Conservation (phyloP, 1,140 invertebrate genomes). For the Agraylea sexmaculata region DNA sequence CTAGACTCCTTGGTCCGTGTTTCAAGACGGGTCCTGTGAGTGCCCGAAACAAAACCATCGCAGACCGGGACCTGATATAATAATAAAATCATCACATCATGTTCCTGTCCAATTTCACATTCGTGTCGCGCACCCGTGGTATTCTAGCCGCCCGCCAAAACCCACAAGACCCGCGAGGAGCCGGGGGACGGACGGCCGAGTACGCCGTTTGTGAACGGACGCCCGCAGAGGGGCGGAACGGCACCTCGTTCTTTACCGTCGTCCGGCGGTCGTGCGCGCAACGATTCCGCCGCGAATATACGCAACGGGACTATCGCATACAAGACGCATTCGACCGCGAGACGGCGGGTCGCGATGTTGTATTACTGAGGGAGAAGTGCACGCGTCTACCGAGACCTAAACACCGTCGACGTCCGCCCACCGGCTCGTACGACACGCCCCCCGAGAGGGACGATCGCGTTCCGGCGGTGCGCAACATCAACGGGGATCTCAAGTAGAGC, state of each 20-base stretch:
- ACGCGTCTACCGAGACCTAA: constrained; percentile 30
- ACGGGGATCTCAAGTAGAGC: constrained; percentile 25
- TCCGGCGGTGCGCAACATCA: constrained; percentile 25
- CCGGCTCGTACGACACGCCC: constrained; percentile 22
- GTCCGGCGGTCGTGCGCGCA: constrained; percentile 9
- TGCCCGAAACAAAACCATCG: constrained; percentile 47
- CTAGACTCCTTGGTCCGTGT: constrained; percentile 88
- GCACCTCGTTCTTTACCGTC: constrained; percentile 13
- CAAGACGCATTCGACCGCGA: constrained; percentile 27
- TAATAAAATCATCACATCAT: no score
- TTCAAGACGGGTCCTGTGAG: constrained; percentile 80
- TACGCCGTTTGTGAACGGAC: no score
- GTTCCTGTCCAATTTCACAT: no score
- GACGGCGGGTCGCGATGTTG: constrained; percentile 39
- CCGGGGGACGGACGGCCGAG: no score
- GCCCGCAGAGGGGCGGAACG: constrained; percentile 12
- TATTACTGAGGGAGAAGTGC: constrained; percentile 40
- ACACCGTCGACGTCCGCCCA: constrained; percentile 26
- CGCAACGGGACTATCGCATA: constrained; percentile 14
- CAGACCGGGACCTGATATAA: constrained; percentile 37
- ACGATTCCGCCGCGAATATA: constrained; percentile 16
- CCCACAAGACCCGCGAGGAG: no score
- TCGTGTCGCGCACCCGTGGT: no score
- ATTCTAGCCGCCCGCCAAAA: no score
- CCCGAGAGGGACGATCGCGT: constrained; percentile 20